These are phyloP conservation scores for Corythornis cristatus DNA, from an alignment of 2,113 vertebrate species.

Conservation along the genomic window DNA sequence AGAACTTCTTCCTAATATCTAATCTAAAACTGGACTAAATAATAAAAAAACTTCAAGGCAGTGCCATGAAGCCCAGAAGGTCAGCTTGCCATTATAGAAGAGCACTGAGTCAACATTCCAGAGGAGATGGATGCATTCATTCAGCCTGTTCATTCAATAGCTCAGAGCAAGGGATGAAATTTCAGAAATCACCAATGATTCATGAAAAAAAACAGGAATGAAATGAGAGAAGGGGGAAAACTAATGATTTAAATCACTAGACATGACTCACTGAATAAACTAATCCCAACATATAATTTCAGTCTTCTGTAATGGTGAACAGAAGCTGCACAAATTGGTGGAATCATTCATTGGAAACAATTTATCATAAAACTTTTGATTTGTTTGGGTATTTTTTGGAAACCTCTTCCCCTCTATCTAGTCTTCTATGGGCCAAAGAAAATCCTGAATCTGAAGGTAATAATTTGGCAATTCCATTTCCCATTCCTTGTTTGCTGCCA, in stretches of 20 bases:
- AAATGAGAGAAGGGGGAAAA: neutral
- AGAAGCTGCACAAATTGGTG: neutral
- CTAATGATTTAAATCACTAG: neutral
- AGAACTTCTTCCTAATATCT: too few relatives aligned
- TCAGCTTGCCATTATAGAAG: neutral
- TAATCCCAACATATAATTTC: neutral
- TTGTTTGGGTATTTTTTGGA: neutral
- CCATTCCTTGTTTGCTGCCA: neutral
- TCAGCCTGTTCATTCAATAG: neutral
- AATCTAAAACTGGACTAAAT: too few relatives aligned
- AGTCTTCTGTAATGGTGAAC: neutral
- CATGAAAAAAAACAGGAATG: neutral
- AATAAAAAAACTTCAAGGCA: neutral
- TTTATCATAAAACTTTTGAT: neutral
- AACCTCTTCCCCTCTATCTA: neutral
- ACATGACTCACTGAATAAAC: constrained; percentile 4
- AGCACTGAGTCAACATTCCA: neutral
- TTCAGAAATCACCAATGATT: neutral
- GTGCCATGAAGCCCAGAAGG: neutral
- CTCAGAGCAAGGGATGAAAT: neutral
- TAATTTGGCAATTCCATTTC: neutral
- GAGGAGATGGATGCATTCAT: neutral
- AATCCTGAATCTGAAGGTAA: neutral
- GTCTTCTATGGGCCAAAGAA: neutral
- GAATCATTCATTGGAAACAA: neutral